phyloP scores from a whole-genome alignment of 2,113 vertebrate species.

The Probosciger aterrimus region DNA sequence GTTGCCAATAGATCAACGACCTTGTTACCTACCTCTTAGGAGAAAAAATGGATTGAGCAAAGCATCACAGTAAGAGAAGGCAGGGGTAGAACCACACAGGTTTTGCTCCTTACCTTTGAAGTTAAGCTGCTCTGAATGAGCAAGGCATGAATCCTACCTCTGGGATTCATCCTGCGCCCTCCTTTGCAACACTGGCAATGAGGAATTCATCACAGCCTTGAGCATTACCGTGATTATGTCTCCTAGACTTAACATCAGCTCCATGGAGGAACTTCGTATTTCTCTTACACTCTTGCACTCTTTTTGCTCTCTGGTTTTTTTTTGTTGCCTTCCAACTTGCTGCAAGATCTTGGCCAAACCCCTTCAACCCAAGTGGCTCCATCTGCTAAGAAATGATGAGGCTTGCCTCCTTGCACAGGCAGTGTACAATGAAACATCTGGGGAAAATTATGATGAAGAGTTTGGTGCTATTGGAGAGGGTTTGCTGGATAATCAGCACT shows the following conservation, averaged over 20 bases:
- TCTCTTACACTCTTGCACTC: not conserved
- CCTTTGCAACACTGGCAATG: not conserved
- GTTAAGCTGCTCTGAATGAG: not conserved
- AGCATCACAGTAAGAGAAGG: not conserved
- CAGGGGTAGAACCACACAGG: not conserved
- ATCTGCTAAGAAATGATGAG: not conserved
- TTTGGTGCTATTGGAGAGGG: not conserved
- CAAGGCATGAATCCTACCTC: not conserved
- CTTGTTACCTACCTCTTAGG: not conserved
- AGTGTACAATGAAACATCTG: not conserved
- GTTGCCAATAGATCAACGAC: not conserved
- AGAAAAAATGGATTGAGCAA: not conserved
- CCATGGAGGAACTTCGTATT: not conserved
- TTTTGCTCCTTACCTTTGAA: conserved; percentile 22
- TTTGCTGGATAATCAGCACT: not conserved
- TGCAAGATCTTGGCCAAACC: not conserved
- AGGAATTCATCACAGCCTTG: not conserved
- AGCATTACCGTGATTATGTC: not conserved
- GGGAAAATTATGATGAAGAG: not conserved
- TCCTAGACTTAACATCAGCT: not conserved
- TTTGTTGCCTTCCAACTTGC: not conserved
- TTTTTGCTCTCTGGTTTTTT: not conserved
- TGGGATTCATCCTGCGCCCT: not conserved
- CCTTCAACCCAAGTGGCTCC: not conserved
- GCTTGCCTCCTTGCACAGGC: not conserved